These are phyloP conservation scores for Panurus biarmicus DNA, from an alignment of 2,113 vertebrate species.

Conservation along the genomic window DNA sequence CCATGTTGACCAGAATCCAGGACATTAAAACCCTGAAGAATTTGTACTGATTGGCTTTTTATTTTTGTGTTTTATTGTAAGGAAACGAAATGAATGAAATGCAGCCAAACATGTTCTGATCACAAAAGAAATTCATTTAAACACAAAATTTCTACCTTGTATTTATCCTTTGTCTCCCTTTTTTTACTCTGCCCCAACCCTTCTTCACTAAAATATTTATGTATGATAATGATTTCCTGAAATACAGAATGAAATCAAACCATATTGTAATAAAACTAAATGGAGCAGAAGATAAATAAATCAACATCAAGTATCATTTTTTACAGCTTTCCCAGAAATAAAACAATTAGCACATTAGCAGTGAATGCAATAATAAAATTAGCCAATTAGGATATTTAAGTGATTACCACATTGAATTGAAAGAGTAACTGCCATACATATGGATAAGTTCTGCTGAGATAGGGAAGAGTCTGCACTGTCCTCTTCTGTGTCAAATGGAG, in stretches of 20 bases:
- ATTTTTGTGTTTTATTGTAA: neutral
- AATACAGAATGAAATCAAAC: neutral
- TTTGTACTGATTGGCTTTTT: neutral
- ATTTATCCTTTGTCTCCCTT: neutral
- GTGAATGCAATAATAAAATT: neutral
- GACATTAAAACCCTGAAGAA: slow-evolving; percentile 12
- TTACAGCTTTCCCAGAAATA: slow-evolving; percentile 9
- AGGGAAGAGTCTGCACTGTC: neutral
- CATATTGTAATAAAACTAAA: slow-evolving; percentile 29
- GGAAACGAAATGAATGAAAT: neutral
- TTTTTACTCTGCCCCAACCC: neutral
- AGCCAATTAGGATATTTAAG: slow-evolving; percentile 29
- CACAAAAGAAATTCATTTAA: neutral
- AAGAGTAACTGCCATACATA: neutral
- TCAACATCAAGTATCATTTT: neutral
- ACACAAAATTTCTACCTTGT: neutral
- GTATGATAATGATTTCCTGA: slow-evolving; percentile 4
- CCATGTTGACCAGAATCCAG: slow-evolving; percentile 17
- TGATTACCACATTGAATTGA: neutral
- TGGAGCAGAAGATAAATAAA: slow-evolving; percentile 7
- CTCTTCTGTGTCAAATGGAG: neutral
- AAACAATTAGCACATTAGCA: slow-evolving; percentile 39
- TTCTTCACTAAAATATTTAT: neutral
- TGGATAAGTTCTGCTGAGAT: neutral
- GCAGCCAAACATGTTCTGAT: neutral